A percentile compares a stretch with the other conserved stretches of the same genome.
phyloP scores from a whole-genome alignment of 2,888 invertebrate species.

The Linnaemya tessellans region DNA sequence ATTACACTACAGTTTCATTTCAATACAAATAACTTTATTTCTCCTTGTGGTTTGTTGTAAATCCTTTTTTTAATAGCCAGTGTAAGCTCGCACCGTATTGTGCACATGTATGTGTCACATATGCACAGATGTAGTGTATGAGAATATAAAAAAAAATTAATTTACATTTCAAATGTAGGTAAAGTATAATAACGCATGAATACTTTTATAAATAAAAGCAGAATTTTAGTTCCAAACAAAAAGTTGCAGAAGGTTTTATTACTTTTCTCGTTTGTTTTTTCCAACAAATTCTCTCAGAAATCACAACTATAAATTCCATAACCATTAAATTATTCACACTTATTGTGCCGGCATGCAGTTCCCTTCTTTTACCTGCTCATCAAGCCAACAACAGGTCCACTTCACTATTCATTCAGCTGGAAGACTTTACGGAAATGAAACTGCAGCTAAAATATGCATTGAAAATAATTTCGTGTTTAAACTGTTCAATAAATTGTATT shows the following conservation, averaged over 20 bases:
- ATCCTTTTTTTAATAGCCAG: neutral
- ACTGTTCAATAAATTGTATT: conserved; percentile 11
- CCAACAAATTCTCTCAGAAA: neutral
- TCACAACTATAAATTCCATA: conserved; percentile 16
- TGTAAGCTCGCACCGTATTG: neutral
- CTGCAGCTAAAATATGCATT: conserved; percentile 18
- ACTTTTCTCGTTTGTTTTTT: neutral
- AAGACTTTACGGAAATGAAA: conserved; percentile 51
- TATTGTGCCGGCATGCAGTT: conserved; percentile 11
- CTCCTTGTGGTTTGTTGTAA: too few relatives aligned
- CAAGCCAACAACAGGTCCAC: conserved; percentile 40
- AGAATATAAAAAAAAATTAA: neutral
- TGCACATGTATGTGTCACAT: neutral
- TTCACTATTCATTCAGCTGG: conserved; percentile 46
- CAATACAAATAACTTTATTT: too few relatives aligned
- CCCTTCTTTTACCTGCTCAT: neutral
- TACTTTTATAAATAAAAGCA: neutral
- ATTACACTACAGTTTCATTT: too few relatives aligned
- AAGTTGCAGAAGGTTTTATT: conserved; percentile 10
- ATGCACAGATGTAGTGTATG: neutral
- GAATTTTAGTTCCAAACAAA: conserved; percentile 4
- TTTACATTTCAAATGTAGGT: conserved; percentile 48
- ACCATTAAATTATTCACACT: conserved; percentile 52
- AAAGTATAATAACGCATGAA: conserved; percentile 37
- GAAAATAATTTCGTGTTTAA: conserved; percentile 30